Evolutionary conservation across 1,140 invertebrate genomes (phyloP).

Genomic region (Panagrolaimus sp.): DNA sequence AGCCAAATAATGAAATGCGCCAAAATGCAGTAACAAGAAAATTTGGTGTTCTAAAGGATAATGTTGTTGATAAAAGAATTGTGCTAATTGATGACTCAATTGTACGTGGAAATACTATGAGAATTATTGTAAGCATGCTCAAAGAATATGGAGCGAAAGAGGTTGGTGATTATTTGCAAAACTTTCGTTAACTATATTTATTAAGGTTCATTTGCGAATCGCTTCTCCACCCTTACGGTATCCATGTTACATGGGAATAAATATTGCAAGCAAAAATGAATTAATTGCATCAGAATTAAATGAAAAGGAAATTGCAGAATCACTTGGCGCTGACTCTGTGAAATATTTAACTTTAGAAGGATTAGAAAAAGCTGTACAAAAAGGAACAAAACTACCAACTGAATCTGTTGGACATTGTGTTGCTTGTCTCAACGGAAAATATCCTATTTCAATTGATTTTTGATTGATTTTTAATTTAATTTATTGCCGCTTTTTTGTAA

Average conservation of each 20-base stretch:
- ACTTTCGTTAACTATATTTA: background rate
- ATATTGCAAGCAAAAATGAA: slow-evolving; percentile 93
- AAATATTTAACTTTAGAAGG: slow-evolving; percentile 89
- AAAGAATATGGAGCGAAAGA: slow-evolving; percentile 85
- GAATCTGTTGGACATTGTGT: slow-evolving; percentile 63
- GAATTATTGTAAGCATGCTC: slow-evolving; percentile 85
- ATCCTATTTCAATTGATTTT: slow-evolving; percentile 60
- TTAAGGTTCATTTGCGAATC: slow-evolving; percentile 84
- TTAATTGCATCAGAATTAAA: slow-evolving; percentile 66
- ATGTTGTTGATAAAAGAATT: slow-evolving; percentile 77
- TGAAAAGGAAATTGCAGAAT: slow-evolving; percentile 38
- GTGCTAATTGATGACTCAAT: slow-evolving; percentile 95
- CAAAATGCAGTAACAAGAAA: slow-evolving; percentile 90
- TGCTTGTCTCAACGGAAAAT: slow-evolving; percentile 64
- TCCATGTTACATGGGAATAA: slow-evolving; percentile 98
- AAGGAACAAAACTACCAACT: slow-evolving; percentile 65
- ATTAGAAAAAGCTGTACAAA: slow-evolving; percentile 68
- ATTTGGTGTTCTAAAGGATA: slow-evolving; percentile 85
- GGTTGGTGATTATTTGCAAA: slow-evolving; percentile 62
- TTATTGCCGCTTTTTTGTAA: background rate
- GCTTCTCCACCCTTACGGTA: slow-evolving; percentile 90
- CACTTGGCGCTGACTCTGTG: slow-evolving; percentile 78
- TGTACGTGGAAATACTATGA: slow-evolving; percentile 92
- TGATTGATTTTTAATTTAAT: slow-evolving; percentile 12
- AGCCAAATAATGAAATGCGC: slow-evolving; percentile 80